Evolutionary conservation across 2,113 vertebrate genomes (phyloP).

Genomic region (Thermophis baileyi): DNA sequence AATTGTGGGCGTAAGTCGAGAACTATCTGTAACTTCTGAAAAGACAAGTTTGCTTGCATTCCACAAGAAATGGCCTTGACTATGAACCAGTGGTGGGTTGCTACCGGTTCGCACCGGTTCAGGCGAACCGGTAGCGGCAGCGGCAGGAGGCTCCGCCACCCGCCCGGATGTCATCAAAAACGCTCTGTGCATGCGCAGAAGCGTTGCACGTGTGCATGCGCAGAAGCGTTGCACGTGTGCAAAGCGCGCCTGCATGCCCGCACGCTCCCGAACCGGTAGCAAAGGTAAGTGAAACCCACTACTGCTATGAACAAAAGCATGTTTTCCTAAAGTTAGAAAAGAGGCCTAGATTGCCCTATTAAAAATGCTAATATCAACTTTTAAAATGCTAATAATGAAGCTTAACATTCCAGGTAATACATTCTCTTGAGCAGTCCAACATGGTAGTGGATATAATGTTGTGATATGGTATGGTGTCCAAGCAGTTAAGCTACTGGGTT

Average conservation of each 20-base stretch:
- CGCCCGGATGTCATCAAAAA: too few relatives aligned
- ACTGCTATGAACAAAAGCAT: neutral
- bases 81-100: neutral
- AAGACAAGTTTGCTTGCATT: neutral
- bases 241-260: too few relatives aligned
- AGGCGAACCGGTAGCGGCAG: too few relatives aligned
- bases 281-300: too few relatives aligned
- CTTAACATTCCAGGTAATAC: neutral
- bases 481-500: neutral
- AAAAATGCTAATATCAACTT: neutral
- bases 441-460: neutral
- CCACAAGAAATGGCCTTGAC: neutral
- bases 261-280: too few relatives aligned
- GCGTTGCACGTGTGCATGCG: too few relatives aligned
- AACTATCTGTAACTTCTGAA: neutral
- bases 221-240: too few relatives aligned
- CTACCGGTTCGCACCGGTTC: too few relatives aligned
- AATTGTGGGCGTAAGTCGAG: too few relatives aligned
- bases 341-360: neutral
- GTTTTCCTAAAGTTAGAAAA: neutral
- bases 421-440: neutral
- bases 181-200: too few relatives aligned
- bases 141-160: too few relatives aligned
- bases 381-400: neutral
- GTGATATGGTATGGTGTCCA: neutral